A percentile compares a stretch with the other conserved stretches of the same genome.
These are phyloP conservation scores for Zapornia atra DNA, from an alignment of 2,113 vertebrate species.

Conservation along the genomic window DNA sequence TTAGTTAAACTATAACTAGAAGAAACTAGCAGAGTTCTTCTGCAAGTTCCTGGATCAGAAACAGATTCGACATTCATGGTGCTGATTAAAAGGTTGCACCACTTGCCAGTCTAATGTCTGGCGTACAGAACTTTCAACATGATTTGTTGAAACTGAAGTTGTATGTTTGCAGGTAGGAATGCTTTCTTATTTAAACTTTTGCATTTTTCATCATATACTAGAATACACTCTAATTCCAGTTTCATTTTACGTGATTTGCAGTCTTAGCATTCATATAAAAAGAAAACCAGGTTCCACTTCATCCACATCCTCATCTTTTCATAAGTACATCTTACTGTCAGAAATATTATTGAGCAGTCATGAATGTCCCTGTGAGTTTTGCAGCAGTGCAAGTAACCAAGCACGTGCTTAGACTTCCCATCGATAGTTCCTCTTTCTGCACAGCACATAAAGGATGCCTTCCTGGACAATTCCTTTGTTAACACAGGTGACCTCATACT, in stretches of 20 bases:
- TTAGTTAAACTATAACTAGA: neutral
- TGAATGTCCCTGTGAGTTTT: neutral
- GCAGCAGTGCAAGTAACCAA: neutral
- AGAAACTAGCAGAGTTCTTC: neutral
- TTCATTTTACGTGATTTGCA: neutral
- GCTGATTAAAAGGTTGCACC: neutral
- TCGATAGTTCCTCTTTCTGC: rapidly evolving
- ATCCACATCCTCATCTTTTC: neutral
- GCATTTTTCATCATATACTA: neutral
- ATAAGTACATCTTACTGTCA: neutral
- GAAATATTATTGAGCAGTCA: neutral
- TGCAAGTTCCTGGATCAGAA: neutral
- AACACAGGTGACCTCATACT: neutral
- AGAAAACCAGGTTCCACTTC: neutral
- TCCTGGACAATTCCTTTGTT: neutral
- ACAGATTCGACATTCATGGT: neutral
- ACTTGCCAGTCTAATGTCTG: neutral
- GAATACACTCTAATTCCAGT: neutral
- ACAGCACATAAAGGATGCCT: neutral
- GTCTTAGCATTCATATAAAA: neutral
- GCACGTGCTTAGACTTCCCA: rapidly evolving
- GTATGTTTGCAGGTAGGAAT: neutral
- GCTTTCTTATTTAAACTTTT: neutral
- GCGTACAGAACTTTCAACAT: neutral
- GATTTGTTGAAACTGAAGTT: neutral